These are phyloP conservation scores for Drosophila borborema DNA, from an alignment of 2,888 invertebrate species.

Conservation along the genomic window DNA sequence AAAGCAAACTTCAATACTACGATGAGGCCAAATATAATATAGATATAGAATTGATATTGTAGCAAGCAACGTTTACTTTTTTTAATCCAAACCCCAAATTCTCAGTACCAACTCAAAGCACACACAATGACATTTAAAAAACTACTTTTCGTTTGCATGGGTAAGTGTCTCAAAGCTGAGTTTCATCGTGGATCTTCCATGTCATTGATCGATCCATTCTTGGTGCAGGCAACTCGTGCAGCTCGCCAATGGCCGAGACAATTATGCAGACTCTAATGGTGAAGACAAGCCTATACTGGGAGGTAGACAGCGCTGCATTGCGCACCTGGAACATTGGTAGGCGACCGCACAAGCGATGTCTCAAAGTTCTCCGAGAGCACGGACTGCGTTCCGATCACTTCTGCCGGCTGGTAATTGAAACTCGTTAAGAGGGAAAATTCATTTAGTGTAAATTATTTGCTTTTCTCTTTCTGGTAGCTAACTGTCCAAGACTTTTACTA, in stretches of 20 bases:
- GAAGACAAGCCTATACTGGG: slow-evolving; percentile 88
- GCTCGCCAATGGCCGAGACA: slow-evolving; percentile 97
- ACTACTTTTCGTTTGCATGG: slow-evolving; percentile 68
- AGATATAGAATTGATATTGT: background rate
- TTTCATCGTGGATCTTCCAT: background rate
- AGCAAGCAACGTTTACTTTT: background rate
- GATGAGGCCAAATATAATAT: background rate
- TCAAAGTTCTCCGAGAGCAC: slow-evolving; percentile 86
- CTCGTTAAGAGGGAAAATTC: background rate
- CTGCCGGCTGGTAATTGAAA: slow-evolving; percentile 86
- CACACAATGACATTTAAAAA: slow-evolving; percentile 60
- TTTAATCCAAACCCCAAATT: slow-evolving; percentile 25
- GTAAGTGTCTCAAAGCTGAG: slow-evolving; percentile 28
- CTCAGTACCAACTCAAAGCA: slow-evolving; percentile 13
- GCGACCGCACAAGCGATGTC: slow-evolving; percentile 89
- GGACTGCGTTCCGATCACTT: slow-evolving; percentile 88
- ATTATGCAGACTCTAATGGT: slow-evolving; percentile 88
- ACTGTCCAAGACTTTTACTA: slow-evolving; percentile 89
- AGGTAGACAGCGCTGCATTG: slow-evolving; percentile 94
- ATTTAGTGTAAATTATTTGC: background rate
- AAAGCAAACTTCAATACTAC: background rate
- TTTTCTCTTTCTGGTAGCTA: slow-evolving; percentile 86
- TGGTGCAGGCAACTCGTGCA: slow-evolving; percentile 94
- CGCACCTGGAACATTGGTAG: slow-evolving; percentile 94
- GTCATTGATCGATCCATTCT: background rate